A percentile compares a stretch with the other conserved stretches of the same genome.
Evolutionary conservation across 2,113 vertebrate species (phyloP).

Genomic region (Atlantisia rogersi): DNA sequence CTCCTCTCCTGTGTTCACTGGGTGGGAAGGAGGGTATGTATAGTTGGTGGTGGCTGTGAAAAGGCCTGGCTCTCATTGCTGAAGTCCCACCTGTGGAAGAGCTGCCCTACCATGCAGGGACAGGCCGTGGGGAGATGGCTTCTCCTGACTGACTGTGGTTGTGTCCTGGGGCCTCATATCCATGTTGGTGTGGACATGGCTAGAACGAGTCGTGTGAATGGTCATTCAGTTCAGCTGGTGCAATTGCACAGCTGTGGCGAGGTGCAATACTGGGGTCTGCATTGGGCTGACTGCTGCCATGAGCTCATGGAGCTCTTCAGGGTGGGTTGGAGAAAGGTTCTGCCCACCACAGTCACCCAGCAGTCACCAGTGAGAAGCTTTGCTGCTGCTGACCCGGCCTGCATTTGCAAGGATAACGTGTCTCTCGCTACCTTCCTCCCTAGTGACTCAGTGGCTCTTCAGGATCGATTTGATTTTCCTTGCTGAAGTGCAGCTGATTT

Average conservation of each 20-base stretch:
- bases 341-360: neutral
- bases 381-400: neutral
- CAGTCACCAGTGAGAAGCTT: neutral
- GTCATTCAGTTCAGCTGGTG: neutral
- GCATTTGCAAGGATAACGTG: fast-evolving
- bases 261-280: neutral
- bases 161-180: neutral
- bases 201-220: neutral
- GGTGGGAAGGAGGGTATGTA: neutral
- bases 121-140: neutral
- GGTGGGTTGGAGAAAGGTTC: neutral
- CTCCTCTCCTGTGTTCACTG: neutral
- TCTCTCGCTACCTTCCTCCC: neutral
- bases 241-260: neutral
- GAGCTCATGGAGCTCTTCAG: neutral
- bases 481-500: neutral
- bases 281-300: neutral
- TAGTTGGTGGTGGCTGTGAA: neutral
- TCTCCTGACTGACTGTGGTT: neutral
- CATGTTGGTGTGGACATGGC: fast-evolving
- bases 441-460: neutral
- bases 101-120: neutral
- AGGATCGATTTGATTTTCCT: neutral
- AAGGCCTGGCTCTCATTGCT: neutral
- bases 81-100: neutral